Conservation (phyloP, 2,888 invertebrate genomes). For the Conchocele bisecta region DNA sequence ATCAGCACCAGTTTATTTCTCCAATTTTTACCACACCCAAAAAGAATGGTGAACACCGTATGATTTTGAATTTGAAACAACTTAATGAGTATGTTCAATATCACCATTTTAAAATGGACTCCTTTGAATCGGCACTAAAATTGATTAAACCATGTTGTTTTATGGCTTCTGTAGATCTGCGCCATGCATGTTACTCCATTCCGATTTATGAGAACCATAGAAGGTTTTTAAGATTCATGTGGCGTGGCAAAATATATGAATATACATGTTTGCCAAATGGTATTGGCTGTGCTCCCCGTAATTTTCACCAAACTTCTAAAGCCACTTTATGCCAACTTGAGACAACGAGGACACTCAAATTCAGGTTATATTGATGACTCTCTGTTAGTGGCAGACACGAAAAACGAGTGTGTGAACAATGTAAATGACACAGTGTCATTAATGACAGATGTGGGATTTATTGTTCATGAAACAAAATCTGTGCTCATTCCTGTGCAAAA, state of each 20-base stretch:
- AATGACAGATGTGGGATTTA: slow-evolving; percentile 44
- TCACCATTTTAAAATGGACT: no score
- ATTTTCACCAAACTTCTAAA: slow-evolving; percentile 59
- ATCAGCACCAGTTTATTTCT: slow-evolving; percentile 36
- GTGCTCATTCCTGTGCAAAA: slow-evolving; percentile 33
- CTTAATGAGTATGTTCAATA: no score
- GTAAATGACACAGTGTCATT: slow-evolving; percentile 27
- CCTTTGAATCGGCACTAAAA: no score
- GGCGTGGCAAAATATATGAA: slow-evolving; percentile 43
- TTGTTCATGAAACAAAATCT: slow-evolving; percentile 43
- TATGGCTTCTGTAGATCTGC: no score
- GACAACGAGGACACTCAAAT: slow-evolving; percentile 41
- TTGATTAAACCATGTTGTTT: no score
- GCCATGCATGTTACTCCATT: no score
- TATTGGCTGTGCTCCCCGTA: slow-evolving; percentile 44
- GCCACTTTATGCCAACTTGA: slow-evolving; percentile 47
- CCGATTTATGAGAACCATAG: no score
- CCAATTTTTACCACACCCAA: slow-evolving; percentile 47
- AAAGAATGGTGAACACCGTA: no score
- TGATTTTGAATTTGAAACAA: no score
- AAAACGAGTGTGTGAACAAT: slow-evolving; percentile 42
- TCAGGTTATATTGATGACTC: slow-evolving; percentile 58
- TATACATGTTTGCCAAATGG: slow-evolving; percentile 56
- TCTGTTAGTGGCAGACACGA: slow-evolving; percentile 29
- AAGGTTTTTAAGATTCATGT: slow-evolving; percentile 29